Conservation (phyloP, 35 echinoderm and acorn worm species). For the Antedon bifida region DNA sequence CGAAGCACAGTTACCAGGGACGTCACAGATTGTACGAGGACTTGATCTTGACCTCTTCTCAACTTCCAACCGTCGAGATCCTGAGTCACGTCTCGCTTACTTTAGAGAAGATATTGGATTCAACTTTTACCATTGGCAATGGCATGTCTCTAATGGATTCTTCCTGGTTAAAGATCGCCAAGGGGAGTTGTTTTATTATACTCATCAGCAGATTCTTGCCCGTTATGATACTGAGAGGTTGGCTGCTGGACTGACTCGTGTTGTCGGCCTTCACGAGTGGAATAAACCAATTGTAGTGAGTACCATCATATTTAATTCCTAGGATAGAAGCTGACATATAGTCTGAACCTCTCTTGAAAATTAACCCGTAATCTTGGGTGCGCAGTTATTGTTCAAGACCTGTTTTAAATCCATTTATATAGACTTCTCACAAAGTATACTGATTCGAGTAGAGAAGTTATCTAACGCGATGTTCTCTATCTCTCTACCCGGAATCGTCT, state of each 20-base stretch:
- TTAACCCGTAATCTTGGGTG: no score
- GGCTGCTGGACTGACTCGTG: not conserved
- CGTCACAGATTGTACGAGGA: not conserved
- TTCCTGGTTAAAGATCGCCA: not conserved
- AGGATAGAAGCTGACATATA: no score
- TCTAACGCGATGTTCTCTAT: no score
- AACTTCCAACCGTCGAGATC: not conserved
- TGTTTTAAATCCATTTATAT: no score
- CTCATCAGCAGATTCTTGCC: not conserved
- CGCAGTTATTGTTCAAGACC: no score
- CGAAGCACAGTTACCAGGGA: not conserved
- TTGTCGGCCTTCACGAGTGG: not conserved
- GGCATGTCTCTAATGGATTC: not conserved
- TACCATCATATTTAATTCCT: no score
- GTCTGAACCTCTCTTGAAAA: no score
- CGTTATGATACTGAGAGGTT: not conserved
- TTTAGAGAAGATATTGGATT: not conserved
- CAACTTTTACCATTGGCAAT: not conserved
- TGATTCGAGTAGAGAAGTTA: no score
- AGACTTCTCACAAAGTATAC: no score
- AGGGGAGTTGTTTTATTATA: not conserved
- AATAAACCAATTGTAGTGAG: not conserved
- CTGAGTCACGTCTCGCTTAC: not conserved
- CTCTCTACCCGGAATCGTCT: no score
- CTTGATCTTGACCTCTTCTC: not conserved